Evolutionary conservation across 2,113 vertebrate genomes (phyloP).

Genomic region (Hydropotes inermis): DNA sequence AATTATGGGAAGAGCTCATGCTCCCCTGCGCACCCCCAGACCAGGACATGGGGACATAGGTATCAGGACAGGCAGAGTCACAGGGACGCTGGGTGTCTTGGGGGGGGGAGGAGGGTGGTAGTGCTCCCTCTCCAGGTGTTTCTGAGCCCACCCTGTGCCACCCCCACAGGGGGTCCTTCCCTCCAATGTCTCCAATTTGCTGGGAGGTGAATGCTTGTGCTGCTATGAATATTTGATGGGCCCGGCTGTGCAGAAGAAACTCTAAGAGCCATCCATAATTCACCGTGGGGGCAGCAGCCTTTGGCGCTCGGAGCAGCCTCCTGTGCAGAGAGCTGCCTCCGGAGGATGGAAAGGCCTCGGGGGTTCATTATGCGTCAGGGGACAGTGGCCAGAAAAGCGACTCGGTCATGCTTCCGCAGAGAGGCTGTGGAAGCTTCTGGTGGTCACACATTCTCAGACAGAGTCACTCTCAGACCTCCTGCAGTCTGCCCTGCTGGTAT

Average conservation of each 20-base stretch:
- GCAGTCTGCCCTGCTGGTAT: too few relatives aligned
- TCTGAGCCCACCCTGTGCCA: neutral
- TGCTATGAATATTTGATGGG: neutral
- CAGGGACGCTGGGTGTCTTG: neutral
- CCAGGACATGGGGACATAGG: neutral
- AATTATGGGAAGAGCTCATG: neutral
- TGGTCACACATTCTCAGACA: neutral
- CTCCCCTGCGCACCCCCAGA: neutral
- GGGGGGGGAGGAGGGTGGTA: neutral
- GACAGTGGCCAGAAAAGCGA: neutral
- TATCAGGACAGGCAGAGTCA: neutral
- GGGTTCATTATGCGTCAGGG: fast-evolving
- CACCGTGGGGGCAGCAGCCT: fast-evolving
- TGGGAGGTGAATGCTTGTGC: neutral
- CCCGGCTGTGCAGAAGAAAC: neutral
- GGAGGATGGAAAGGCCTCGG: fast-evolving
- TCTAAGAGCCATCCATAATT: neutral
- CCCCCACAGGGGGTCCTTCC: fast-evolving
- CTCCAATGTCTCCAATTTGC: neutral
- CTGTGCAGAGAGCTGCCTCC: fast-evolving
- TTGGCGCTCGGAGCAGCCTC: neutral
- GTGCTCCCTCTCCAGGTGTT: neutral
- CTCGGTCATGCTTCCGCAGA: neutral
- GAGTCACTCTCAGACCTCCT: neutral
- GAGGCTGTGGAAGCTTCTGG: fast-evolving